Conservation (phyloP, 2,113 vertebrate genomes). For the Austrofundulus limnaeus region DNA sequence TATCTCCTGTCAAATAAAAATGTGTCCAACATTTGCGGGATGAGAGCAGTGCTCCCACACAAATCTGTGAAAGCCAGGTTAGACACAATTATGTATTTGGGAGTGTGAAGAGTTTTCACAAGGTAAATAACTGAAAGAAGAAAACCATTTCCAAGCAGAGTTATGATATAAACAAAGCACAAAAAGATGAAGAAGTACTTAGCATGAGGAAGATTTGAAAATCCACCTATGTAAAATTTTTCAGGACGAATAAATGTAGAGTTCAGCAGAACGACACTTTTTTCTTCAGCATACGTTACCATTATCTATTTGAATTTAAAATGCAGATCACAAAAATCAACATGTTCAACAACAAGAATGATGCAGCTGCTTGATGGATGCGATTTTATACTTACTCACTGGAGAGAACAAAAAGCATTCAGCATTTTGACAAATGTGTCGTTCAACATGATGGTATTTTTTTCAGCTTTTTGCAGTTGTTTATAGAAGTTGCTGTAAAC, state of each 20-base stretch:
- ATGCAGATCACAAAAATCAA: neutral
- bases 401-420: no score
- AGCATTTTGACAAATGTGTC: no score
- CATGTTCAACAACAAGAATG: neutral
- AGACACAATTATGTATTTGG: slow-evolving; percentile 67
- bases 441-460: no score
- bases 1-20: slow-evolving; percentile 63
- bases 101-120: no score
- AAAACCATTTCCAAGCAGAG: slow-evolving; percentile 52
- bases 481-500: neutral
- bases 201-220: slow-evolving; percentile 42
- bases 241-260: slow-evolving; percentile 37
- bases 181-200: slow-evolving; percentile 65
- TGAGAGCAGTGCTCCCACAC: slow-evolving; percentile 65
- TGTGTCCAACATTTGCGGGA: slow-evolving; percentile 62
- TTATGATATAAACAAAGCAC: slow-evolving; percentile 53
- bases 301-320: neutral
- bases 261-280: slow-evolving; percentile 7
- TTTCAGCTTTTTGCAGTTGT: no score
- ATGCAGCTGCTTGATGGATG: neutral
- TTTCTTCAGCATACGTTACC: neutral
- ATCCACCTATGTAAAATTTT: slow-evolving; percentile 46
- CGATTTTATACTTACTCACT: no score
- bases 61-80: slow-evolving; percentile 68
- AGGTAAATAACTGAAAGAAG: slow-evolving; percentile 51